Conservation (phyloP, 1,140 invertebrate species). For the Hestina assimilis region DNA sequence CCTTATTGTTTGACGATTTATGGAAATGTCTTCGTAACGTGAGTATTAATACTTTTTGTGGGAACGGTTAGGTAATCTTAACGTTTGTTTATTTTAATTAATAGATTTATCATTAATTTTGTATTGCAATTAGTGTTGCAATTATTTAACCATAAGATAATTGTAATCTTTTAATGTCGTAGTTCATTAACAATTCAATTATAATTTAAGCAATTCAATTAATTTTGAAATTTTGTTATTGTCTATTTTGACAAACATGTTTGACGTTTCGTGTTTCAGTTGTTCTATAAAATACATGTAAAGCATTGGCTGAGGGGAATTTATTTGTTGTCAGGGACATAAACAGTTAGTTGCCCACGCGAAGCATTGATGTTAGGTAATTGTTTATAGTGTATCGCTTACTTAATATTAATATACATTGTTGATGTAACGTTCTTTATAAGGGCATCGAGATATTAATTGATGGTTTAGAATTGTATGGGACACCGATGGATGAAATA, state of each 20-base stretch:
- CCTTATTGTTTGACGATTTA: constrained; percentile 18
- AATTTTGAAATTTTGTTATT: background rate
- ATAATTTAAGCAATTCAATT: background rate
- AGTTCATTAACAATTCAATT: too few relatives aligned
- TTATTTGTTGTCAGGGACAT: constrained; percentile 7
- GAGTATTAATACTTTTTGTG: too few relatives aligned
- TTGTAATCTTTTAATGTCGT: too few relatives aligned
- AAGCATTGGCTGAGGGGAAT: background rate
- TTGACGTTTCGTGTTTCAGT: constrained; percentile 6
- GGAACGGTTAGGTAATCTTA: too few relatives aligned
- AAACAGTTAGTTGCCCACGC: constrained; percentile 14
- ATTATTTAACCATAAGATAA: too few relatives aligned
- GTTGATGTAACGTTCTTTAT: constrained; percentile 15
- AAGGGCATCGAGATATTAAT: background rate
- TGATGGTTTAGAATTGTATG: constrained; percentile 9
- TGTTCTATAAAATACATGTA: constrained; percentile 12
- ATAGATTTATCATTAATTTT: too few relatives aligned
- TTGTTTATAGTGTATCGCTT: constrained; percentile 21
- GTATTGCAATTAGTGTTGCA: too few relatives aligned
- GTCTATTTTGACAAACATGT: background rate
- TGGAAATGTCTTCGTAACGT: background rate
- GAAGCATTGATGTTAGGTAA: constrained; percentile 16
- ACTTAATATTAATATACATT: constrained; percentile 18
- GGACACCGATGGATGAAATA: too few relatives aligned
- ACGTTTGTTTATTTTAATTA: too few relatives aligned